These are phyloP conservation scores for Platorchestia sp. DNA, from an alignment of 1,140 invertebrate genomes.

Conservation along the genomic window DNA sequence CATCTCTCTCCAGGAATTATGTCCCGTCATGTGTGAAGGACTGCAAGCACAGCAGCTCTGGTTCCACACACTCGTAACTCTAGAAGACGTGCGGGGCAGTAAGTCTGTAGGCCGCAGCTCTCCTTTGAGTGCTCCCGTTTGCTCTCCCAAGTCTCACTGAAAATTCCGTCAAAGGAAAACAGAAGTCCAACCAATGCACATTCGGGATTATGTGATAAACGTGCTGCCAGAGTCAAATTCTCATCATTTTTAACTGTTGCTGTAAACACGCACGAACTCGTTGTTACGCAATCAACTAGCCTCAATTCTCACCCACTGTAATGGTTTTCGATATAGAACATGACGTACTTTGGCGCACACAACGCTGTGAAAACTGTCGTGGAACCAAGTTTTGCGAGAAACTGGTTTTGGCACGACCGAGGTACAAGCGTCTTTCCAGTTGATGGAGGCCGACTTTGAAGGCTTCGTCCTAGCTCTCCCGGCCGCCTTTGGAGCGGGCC, in stretches of 20 bases:
- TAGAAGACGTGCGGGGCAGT: not conserved
- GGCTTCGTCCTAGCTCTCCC: not conserved
- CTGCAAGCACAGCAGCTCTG: not conserved
- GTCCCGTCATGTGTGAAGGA: not conserved
- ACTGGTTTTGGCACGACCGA: not conserved
- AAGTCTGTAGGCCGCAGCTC: not conserved
- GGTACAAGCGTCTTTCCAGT: not conserved
- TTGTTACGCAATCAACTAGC: not conserved
- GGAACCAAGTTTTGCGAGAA: not conserved
- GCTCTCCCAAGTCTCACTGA: not conserved
- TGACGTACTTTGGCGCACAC: not conserved
- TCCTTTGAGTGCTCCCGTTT: not conserved
- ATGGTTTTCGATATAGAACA: not conserved
- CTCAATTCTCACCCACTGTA: not conserved
- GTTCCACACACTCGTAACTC: not conserved
- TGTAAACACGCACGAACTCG: not conserved
- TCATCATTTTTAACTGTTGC: not conserved
- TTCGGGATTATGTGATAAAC: not conserved
- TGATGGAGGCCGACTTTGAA: constrained; percentile 18
- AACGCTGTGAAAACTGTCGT: not conserved
- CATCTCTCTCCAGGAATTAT: not conserved
- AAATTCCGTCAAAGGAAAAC: not conserved
- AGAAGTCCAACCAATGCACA: not conserved
- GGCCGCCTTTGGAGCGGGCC: not conserved
- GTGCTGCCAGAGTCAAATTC: not conserved